Conservation (phyloP, 2,113 vertebrate genomes). For the Nicator chloris region DNA sequence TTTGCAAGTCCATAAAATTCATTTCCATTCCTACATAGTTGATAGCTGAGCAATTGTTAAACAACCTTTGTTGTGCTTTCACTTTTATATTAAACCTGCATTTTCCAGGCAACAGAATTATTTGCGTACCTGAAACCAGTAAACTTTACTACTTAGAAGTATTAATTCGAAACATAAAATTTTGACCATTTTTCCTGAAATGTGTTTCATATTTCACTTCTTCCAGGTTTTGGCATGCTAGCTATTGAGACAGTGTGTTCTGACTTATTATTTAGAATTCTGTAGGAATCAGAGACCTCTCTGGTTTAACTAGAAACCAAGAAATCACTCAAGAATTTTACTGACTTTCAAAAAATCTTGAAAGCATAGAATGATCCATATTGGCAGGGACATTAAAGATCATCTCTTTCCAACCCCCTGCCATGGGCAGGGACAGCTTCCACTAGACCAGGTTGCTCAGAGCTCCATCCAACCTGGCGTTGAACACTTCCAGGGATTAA, state of each 20-base stretch:
- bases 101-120: background rate
- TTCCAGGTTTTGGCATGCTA: background rate
- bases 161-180: background rate
- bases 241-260: background rate
- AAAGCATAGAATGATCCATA: background rate
- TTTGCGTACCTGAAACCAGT: background rate
- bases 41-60: background rate
- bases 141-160: background rate
- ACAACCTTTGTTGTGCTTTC: background rate
- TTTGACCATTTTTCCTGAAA: background rate
- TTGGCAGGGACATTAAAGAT: background rate
- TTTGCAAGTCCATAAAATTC: background rate
- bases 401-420: background rate
- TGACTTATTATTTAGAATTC: background rate
- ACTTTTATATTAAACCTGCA: background rate
- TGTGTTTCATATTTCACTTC: background rate
- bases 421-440: background rate
- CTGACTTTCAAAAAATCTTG: background rate
- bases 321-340: background rate
- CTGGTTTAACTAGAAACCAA: background rate
- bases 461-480: rapidly evolving
- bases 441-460: background rate
- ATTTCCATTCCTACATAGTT: background rate
- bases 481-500: background rate
- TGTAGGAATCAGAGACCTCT: background rate